A percentile compares a stretch with the other conserved stretches of the same genome.
phyloP scores from a whole-genome alignment of 2,888 invertebrate genomes.

The Mesorhabditis spiculigera region DNA sequence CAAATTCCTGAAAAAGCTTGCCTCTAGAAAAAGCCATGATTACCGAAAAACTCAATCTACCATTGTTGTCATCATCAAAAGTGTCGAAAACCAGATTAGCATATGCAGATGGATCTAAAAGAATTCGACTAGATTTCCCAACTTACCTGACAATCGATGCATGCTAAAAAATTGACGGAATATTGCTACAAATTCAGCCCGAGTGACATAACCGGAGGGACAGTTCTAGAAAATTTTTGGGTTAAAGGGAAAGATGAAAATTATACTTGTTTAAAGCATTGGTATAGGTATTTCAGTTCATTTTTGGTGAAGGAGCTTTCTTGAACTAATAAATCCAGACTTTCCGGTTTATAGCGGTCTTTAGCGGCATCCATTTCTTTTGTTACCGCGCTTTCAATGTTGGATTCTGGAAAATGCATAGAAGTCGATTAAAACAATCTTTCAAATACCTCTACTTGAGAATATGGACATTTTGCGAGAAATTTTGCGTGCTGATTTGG shows the following conservation, averaged over 20 bases:
- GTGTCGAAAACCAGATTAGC: conserved; percentile 26
- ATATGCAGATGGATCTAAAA: conserved; percentile 20
- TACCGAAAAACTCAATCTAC: conserved; percentile 25
- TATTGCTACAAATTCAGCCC: conserved; percentile 18
- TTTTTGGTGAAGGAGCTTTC: conserved; percentile 20
- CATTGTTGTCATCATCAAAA: conserved; percentile 25
- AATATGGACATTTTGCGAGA: neutral
- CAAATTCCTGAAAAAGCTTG: conserved; percentile 23
- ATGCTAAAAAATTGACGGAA: conserved; percentile 22
- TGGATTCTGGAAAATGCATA: neutral
- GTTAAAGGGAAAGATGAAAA: neutral
- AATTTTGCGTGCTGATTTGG: neutral
- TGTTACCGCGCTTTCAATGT: conserved; percentile 17
- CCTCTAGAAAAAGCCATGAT: neutral
- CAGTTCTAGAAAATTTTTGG: conserved; percentile 19
- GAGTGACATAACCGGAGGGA: conserved; percentile 22
- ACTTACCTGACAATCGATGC: conserved; percentile 18
- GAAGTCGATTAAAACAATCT: neutral
- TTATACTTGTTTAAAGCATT: conserved; percentile 25
- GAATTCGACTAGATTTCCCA: neutral
- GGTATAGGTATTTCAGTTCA: conserved; percentile 26
- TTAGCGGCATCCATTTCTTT: conserved; percentile 23
- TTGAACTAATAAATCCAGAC: conserved; percentile 19
- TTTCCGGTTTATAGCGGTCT: conserved; percentile 19
- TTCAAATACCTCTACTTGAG: neutral